phyloP scores from a whole-genome alignment of 2,113 vertebrate species.

The Actenoides lindsayi region DNA sequence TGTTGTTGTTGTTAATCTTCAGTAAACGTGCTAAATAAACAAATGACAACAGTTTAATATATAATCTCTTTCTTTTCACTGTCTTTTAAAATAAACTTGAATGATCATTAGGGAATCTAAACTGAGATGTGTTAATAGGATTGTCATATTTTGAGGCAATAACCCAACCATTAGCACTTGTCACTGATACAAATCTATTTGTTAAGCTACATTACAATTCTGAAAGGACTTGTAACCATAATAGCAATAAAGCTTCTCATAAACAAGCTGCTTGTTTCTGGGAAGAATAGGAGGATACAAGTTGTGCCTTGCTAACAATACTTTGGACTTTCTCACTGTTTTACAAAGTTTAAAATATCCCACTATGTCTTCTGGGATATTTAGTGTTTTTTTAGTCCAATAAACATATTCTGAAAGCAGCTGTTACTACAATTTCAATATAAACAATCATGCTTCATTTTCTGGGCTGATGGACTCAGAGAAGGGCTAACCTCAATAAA shows the following conservation, averaged over 20 bases:
- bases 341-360: neutral
- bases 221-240: neutral
- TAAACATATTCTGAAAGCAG: neutral
- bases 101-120: conserved; percentile 1
- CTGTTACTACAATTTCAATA: neutral
- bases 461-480: fast-evolving
- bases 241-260: neutral
- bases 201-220: conserved; percentile 3
- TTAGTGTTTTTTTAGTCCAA: neutral
- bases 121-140: conserved; percentile 12
- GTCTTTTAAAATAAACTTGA: conserved; percentile 45
- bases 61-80: conserved; percentile 1
- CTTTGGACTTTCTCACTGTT: neutral
- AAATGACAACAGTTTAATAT: conserved; percentile 37
- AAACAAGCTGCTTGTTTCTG: neutral
- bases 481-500: neutral
- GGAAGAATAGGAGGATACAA: neutral
- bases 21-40: conserved; percentile 2
- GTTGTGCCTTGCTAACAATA: neutral
- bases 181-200: neutral
- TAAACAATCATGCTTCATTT: neutral
- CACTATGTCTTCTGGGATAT: neutral
- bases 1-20: neutral
- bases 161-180: neutral
- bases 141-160: neutral